These are phyloP conservation scores for Chiropotes sagulatus DNA, from an alignment of 2,797 vertebrate species.

Conservation along the genomic window DNA sequence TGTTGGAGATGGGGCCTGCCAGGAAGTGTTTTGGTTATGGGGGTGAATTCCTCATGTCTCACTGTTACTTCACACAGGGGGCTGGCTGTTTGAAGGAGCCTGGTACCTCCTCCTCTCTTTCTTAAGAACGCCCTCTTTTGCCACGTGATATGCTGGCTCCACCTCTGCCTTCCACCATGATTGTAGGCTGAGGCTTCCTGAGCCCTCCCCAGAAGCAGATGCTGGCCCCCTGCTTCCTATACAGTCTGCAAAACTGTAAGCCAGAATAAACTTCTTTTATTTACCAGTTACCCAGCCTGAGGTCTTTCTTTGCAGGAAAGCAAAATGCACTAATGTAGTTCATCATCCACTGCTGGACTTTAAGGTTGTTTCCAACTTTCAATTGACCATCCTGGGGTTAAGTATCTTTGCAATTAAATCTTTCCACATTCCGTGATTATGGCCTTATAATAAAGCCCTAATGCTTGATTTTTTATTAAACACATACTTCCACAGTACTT, in stretches of 20 bases:
- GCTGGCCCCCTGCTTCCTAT: not conserved
- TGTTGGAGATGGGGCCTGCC: not conserved
- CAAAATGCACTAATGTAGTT: not conserved
- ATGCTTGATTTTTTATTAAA: conserved; percentile 8
- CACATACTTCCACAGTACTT: not conserved
- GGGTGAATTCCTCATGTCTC: not conserved
- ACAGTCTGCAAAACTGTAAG: not conserved
- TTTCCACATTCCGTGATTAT: not conserved
- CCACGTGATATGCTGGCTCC: too few relatives aligned
- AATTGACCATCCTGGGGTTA: not conserved
- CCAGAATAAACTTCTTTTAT: not conserved
- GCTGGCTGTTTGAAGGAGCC: not conserved
- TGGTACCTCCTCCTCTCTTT: not conserved
- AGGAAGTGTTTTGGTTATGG: not conserved
- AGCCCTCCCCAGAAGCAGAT: not conserved
- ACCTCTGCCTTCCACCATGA: not conserved
- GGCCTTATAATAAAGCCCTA: conserved; percentile 39
- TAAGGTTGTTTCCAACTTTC: conserved; percentile 42
- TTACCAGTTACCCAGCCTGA: not conserved
- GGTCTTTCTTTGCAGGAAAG: not conserved
- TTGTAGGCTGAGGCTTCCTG: not conserved
- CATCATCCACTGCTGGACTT: not conserved
- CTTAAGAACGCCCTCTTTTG: not conserved
- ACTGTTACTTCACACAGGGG: not conserved
- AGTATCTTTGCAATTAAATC: conserved; percentile 12